Conservation (phyloP, 2,797 vertebrate species). For the Acanthiza pusilla region DNA sequence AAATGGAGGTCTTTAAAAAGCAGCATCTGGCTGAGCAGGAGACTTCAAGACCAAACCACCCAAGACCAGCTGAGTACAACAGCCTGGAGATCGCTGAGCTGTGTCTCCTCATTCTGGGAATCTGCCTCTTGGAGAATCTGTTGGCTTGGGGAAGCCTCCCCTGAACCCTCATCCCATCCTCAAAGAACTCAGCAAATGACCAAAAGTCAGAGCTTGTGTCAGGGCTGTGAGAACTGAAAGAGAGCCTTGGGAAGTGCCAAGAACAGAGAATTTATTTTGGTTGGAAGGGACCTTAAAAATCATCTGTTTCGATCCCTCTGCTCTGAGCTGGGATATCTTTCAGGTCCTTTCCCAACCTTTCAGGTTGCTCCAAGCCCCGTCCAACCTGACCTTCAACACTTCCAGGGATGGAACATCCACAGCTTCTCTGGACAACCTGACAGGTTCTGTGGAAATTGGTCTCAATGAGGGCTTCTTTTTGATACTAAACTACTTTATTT, state of each 20-base stretch:
- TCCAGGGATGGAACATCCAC: neutral
- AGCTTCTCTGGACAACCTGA: neutral
- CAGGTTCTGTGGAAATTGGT: rapidly evolving
- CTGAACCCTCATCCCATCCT: neutral
- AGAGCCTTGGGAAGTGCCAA: neutral
- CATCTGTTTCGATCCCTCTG: rapidly evolving
- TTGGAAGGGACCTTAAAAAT: neutral
- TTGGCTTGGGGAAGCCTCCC: neutral
- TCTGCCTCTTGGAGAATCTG: neutral
- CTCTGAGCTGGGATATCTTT: neutral
- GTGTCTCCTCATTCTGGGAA: neutral
- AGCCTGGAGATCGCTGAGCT: neutral
- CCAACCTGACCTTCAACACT: neutral
- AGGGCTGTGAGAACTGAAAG: neutral
- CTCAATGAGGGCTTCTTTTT: neutral
- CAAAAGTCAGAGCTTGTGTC: neutral
- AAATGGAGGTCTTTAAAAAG: neutral
- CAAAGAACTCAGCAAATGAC: neutral
- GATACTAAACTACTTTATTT: neutral
- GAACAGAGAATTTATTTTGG: neutral
- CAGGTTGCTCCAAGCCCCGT: neutral
- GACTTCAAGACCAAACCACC: neutral
- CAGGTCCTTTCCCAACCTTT: neutral
- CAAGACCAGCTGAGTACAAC: neutral
- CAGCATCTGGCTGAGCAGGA: neutral